These are phyloP conservation scores for Aquatica leii DNA, from an alignment of 2,888 invertebrate species.

Conservation along the genomic window DNA sequence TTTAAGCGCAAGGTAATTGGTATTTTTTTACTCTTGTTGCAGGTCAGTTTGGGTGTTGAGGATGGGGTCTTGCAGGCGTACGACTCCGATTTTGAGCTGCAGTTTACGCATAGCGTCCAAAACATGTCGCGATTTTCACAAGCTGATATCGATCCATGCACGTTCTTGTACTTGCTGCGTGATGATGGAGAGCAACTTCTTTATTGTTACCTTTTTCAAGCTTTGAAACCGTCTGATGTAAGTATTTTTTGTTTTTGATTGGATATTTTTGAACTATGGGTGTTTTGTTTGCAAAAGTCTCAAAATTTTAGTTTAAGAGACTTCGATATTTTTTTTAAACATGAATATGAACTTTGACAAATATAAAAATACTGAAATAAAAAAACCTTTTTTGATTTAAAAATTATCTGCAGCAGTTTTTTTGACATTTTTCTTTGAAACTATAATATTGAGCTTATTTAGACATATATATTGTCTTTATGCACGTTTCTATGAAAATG, in stretches of 20 bases:
- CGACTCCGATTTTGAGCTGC: constrained; percentile 75
- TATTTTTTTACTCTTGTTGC: constrained; percentile 59
- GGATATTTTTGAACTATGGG: not conserved
- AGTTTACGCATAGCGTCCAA: constrained; percentile 70
- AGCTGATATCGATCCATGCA: constrained; percentile 59
- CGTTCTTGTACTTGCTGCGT: constrained; percentile 77
- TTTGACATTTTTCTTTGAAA: no score
- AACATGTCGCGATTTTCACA: constrained; percentile 66
- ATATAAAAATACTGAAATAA: no score
- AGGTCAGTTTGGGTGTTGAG: constrained; percentile 78
- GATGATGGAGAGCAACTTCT: constrained; percentile 77
- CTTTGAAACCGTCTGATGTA: constrained; percentile 73
- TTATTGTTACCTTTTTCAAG: constrained; percentile 77
- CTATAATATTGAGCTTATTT: no score
- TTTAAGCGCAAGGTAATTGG: not conserved
- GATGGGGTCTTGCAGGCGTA: constrained; percentile 74
- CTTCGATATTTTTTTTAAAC: no score
- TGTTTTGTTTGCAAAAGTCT: no score
- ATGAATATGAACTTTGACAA: no score
- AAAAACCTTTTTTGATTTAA: not conserved
- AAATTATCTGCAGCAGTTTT: no score
- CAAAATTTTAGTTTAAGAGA: no score
- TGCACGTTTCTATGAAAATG: no score
- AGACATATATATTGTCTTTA: no score
- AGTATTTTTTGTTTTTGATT: constrained; percentile 57